Base-by-base conservation (phyloP, 2,888 invertebrate species). In the Tortricodes alternella region DNA sequence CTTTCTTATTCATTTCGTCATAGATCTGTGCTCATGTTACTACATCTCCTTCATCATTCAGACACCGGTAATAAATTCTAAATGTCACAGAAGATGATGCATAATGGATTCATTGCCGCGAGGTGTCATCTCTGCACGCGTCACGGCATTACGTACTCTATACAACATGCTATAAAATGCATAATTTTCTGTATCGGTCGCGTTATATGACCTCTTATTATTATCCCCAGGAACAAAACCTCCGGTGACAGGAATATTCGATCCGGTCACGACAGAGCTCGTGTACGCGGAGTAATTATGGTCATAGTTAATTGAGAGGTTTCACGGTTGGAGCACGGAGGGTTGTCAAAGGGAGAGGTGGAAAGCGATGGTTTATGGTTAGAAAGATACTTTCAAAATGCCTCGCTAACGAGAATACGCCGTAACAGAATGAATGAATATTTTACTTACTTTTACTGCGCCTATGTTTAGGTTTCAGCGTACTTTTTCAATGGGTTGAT, bases 21-120 rank as follows among this genome's bases (percentile, higher is more conserved):
- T 59, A 71, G 67, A 57, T 62, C 62, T 63, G 66, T 61, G 61
- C 61, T 67, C 63, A 69, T 63, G 64, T 71, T 67, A 62, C 71
- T 72, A 74, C 74, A 78, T 73, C 77, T 77, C 72, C 76, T 83
- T 76, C 74, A 79, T 85, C 84, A 85, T 74, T 67, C 69, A 72
- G 78, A 76, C 83, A 76, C 74, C 71, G 73, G 76, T 78, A 82
- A 85, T 87, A 85, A 83, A 88, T 86, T 84, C 76, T 77, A 80
- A 85, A 85, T 83, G 83, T 83, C 86, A 83, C 77, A 76, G 72
- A 76, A 80, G 78, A 86, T 84, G 81, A 84, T 83, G 78, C 76
- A 79, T 85, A 82, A 84, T 84, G 75, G 75, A 80, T 80, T 74
- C 70, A 67, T 71, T 66, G 81, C 84, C 74, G 70, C 67, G 63